phyloP scores from a whole-genome alignment of 37 sponge, comb jelly and placozoan species.

The Agelas oroides region DNA sequence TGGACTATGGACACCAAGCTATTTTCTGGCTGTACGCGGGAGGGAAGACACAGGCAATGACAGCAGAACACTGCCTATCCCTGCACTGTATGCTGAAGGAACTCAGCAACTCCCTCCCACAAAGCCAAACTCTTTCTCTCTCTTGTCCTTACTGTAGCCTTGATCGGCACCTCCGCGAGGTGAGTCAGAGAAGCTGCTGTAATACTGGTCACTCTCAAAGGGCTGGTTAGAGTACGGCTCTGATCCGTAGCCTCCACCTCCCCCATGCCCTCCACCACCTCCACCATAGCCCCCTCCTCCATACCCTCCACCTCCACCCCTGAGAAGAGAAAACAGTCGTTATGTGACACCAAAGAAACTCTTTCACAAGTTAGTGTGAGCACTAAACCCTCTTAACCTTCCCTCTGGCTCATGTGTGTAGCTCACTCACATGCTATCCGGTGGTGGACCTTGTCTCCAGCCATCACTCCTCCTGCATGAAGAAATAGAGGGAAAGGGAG shows the following conservation, averaged over 20 bases:
- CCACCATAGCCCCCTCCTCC: constrained; percentile 15
- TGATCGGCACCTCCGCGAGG: not conserved
- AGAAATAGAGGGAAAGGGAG: too few species aligned
- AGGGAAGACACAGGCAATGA: not conserved
- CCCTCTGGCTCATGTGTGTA: too few species aligned
- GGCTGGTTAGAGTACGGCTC: not conserved
- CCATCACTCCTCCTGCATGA: too few species aligned
- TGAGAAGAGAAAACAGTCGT: not conserved
- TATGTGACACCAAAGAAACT: too few species aligned
- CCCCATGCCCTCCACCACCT: not conserved
- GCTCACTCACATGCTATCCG: too few species aligned
- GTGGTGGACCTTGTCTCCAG: too few species aligned
- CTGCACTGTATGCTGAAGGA: too few species aligned
- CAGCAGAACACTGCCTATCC: too few species aligned
- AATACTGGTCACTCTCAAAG: constrained; percentile 30
- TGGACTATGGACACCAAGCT: constrained; percentile 47
- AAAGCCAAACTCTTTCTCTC: not conserved
- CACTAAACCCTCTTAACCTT: too few species aligned
- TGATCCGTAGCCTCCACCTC: not conserved
- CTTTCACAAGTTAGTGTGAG: too few species aligned
- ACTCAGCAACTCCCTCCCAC: not conserved
- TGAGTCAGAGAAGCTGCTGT: constrained; percentile 58
- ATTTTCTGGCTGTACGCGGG: not conserved
- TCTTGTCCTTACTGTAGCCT: not conserved
- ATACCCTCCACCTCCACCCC: not conserved